These are phyloP conservation scores for Hyposoter dolosus DNA, from an alignment of 2,888 invertebrate genomes.

Conservation along the genomic window DNA sequence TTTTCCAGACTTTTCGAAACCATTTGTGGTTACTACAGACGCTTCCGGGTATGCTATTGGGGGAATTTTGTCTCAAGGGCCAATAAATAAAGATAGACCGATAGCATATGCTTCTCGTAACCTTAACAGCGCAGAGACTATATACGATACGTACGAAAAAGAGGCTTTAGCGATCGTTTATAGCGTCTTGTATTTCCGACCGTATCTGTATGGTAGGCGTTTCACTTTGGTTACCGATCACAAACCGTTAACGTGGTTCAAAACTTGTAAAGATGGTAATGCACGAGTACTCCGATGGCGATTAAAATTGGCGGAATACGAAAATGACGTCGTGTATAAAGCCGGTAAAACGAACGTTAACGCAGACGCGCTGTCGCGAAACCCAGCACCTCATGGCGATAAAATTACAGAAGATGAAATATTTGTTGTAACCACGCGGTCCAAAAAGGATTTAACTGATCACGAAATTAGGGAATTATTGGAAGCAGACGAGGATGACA, in stretches of 20 bases:
- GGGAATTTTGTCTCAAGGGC: slow-evolving; percentile 54
- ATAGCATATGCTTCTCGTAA: slow-evolving; percentile 38
- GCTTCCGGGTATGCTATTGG: slow-evolving; percentile 31
- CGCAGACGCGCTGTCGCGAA: slow-evolving; percentile 50
- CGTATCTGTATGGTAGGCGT: slow-evolving; percentile 75
- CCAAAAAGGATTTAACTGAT: not conserved
- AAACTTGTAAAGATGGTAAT: slow-evolving; percentile 66
- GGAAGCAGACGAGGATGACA: not conserved
- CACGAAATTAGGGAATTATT: slow-evolving; percentile 21
- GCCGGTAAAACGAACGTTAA: slow-evolving; percentile 49
- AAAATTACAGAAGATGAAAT: slow-evolving; percentile 35
- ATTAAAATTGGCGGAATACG: slow-evolving; percentile 75
- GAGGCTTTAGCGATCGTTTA: slow-evolving; percentile 48
- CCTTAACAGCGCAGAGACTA: slow-evolving; percentile 15
- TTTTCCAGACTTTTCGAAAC: slow-evolving; percentile 44
- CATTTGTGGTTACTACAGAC: not conserved
- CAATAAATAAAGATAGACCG: slow-evolving; percentile 36
- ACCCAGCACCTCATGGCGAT: slow-evolving; percentile 25
- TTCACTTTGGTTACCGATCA: slow-evolving; percentile 79
- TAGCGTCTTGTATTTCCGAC: slow-evolving; percentile 72
- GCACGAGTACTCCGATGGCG: slow-evolving; percentile 76
- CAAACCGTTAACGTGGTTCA: slow-evolving; percentile 72
- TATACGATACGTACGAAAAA: slow-evolving; percentile 46
- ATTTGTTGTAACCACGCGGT: not conserved
- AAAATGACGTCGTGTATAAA: slow-evolving; percentile 74